Evolutionary conservation across 2,113 vertebrate species (phyloP).

Genomic region (Leucoraja erinaceus): DNA sequence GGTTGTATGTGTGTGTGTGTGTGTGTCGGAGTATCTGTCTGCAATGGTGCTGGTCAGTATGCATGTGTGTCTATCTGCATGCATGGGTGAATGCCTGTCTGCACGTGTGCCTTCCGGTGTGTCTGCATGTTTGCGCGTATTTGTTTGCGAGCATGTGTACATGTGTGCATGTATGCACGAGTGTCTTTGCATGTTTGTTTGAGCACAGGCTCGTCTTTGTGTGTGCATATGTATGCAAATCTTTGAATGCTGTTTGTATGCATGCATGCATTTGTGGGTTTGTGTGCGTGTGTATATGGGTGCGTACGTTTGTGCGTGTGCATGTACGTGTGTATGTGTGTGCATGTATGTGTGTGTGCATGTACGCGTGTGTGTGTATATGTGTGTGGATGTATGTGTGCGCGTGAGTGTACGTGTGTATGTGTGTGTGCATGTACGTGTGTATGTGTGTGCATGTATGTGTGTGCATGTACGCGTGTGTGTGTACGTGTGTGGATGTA

Average conservation of each 20-base stretch:
- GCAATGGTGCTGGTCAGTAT: slow-evolving; percentile 31
- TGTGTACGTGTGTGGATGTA: not conserved
- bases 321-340: too few relatives aligned
- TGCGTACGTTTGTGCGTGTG: too few relatives aligned
- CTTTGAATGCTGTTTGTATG: too few relatives aligned
- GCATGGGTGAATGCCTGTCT: slow-evolving; percentile 40
- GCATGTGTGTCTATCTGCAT: slow-evolving; percentile 39
- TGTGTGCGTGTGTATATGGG: too few relatives aligned
- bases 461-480: not conserved
- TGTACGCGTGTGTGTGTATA: not conserved
- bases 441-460: not conserved
- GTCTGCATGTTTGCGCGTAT: not conserved
- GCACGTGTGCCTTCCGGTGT: not conserved
- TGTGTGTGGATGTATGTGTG: too few relatives aligned
- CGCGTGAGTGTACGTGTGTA: too few relatives aligned
- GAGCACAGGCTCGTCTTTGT: not conserved
- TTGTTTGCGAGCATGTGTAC: not conserved
- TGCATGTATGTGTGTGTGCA: too few relatives aligned
- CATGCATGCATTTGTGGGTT: too few relatives aligned
- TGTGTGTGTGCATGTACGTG: not conserved
- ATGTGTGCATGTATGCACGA: not conserved
- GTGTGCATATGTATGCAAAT: not conserved
- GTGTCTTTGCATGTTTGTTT: not conserved
- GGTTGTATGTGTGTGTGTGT: slow-evolving; percentile 42
- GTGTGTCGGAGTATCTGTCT: slow-evolving; percentile 27